phyloP scores from a whole-genome alignment of 2,888 invertebrate species.

The Tuberolachnus salignus region DNA sequence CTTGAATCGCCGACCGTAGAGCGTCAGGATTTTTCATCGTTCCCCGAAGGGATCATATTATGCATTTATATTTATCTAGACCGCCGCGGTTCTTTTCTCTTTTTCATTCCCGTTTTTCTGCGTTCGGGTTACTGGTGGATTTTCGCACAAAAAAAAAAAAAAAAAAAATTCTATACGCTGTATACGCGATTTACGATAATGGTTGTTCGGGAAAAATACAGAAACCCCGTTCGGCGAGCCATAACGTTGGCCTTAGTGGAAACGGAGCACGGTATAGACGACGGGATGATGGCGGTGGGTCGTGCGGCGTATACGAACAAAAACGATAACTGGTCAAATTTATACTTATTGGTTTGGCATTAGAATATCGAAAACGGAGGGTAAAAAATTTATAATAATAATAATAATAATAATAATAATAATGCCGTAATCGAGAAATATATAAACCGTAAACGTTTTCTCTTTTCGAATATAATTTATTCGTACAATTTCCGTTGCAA shows the following conservation, averaged over 20 bases:
- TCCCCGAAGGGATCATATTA: not conserved
- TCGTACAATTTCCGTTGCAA: not conserved
- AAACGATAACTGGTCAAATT: constrained; percentile 50
- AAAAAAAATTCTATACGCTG: not conserved
- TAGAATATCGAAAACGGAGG: constrained; percentile 32
- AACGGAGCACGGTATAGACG: not conserved
- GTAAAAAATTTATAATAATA: not conserved
- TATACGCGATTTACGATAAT: constrained; percentile 25
- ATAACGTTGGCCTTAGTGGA: not conserved
- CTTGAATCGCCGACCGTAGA: not conserved
- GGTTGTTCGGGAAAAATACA: not conserved
- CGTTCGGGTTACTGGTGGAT: not conserved
- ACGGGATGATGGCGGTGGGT: not conserved
- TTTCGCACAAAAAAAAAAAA: not conserved
- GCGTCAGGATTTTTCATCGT: not conserved
- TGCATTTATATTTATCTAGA: not conserved
- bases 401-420: too few relatives aligned
- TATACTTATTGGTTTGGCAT: constrained; percentile 37
- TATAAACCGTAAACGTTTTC: not conserved
- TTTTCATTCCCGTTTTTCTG: not conserved
- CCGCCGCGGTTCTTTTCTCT: not conserved
- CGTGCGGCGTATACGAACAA: not conserved
- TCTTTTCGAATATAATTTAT: not conserved
- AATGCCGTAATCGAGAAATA: too few relatives aligned
- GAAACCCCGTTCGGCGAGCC: constrained; percentile 2